phyloP scores from a whole-genome alignment of 2,888 invertebrate species.

The Tillus elongatus region DNA sequence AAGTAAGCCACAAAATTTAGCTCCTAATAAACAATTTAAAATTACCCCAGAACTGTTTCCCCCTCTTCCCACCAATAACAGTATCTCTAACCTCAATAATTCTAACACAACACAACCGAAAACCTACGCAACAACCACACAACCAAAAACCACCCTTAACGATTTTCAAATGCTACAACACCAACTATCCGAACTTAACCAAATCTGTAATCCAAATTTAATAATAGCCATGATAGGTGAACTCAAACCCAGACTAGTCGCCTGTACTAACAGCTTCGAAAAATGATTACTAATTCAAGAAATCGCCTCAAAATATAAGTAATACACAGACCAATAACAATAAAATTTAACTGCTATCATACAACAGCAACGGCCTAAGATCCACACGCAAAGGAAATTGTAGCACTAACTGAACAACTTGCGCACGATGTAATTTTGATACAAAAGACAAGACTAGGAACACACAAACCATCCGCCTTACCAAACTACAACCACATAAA shows the following conservation, averaged over 20 bases:
- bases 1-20: not conserved
- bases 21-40: not conserved
- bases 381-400: conserved; percentile 6
- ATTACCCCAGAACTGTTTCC: not conserved
- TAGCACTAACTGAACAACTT: conserved; percentile 4
- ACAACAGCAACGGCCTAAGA: conserved; percentile 7
- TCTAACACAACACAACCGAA: too few species aligned
- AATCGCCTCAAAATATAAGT: not conserved
- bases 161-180: not conserved
- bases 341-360: not conserved
- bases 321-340: not conserved
- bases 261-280: not conserved
- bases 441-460: conserved; percentile 6
- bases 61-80: not conserved
- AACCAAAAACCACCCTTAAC: not conserved
- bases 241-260: not conserved
- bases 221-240: not conserved
- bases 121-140: not conserved
- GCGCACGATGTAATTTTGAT: conserved; percentile 6
- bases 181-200: not conserved
- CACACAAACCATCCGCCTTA: conserved; percentile 4
- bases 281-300: not conserved
- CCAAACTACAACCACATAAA: conserved; percentile 5
- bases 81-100: too few species aligned
- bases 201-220: not conserved